Evolutionary conservation across 2,888 invertebrate species (phyloP).

Genomic region (Tupiocoris notatus): DNA sequence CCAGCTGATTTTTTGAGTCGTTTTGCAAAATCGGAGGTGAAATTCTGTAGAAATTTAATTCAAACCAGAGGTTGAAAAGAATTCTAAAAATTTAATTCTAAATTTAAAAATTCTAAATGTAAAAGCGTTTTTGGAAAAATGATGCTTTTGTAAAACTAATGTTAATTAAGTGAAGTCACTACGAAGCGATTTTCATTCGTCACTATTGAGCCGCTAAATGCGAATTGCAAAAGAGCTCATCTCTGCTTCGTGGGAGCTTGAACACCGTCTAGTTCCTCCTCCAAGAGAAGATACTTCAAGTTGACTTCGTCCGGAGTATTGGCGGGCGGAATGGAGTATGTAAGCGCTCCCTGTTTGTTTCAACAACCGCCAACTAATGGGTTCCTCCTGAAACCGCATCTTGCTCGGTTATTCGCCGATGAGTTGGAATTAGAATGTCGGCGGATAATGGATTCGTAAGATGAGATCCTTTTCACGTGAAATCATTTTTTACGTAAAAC

Average conservation of each 20-base stretch:
- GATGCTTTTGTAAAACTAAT: no score
- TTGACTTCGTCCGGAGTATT: neutral
- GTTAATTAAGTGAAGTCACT: no score
- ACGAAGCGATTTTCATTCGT: no score
- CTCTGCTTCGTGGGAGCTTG: neutral
- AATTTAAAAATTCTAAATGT: no score
- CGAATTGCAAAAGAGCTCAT: neutral
- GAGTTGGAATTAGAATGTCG: neutral
- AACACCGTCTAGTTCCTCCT: neutral
- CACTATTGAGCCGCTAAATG: no score
- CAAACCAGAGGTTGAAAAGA: no score
- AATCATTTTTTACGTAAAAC: neutral
- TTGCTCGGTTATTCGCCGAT: neutral
- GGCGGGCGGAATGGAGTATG: neutral
- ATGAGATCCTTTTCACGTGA: neutral
- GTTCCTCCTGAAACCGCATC: conserved; percentile 30
- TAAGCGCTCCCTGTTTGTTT: conserved; percentile 21
- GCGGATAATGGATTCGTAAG: neutral
- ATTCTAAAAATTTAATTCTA: no score
- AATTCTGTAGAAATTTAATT: no score
- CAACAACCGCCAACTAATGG: conserved; percentile 26
- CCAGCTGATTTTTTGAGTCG: no score
- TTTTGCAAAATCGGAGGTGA: no score
- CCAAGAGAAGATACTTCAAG: neutral
- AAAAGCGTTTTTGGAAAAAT: no score